phyloP scores from a whole-genome alignment of 2,888 invertebrate species.

The Pristionchus japonicus region DNA sequence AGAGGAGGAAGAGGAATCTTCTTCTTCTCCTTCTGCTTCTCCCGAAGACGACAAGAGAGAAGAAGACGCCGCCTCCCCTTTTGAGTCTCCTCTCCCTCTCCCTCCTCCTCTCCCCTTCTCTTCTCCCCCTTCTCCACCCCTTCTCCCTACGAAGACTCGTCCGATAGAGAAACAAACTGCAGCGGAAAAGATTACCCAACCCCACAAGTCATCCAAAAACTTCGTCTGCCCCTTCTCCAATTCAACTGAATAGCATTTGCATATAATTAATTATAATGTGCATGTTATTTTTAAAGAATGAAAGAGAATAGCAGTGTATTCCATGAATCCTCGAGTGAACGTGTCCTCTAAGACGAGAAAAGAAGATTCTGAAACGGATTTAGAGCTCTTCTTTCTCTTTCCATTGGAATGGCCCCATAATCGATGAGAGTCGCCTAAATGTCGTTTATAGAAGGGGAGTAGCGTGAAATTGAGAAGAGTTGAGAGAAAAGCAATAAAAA shows the following conservation, averaged over 20 bases:
- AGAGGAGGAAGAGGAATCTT: neutral
- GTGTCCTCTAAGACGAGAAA: neutral
- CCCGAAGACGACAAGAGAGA: slow-evolving; percentile 4
- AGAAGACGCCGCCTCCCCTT: slow-evolving; percentile 11
- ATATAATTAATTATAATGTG: too few species aligned
- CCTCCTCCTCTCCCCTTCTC: neutral
- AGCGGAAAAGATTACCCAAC: slow-evolving; percentile 24
- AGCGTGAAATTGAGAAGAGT: neutral
- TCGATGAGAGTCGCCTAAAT: neutral
- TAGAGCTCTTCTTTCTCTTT: neutral
- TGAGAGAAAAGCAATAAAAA: neutral
- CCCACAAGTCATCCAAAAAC: neutral
- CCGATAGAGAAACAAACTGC: slow-evolving; percentile 19
- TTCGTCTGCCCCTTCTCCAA: neutral
- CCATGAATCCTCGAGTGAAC: neutral
- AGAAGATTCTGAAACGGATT: slow-evolving; percentile 14
- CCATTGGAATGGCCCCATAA: neutral
- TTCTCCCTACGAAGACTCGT: neutral
- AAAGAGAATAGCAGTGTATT: neutral
- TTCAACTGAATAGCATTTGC: neutral
- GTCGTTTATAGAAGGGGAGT: neutral
- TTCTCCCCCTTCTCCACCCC: too few species aligned
- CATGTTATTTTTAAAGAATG: slow-evolving; percentile 13
- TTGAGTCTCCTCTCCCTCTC: neutral
- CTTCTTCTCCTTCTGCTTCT: neutral